Conservation (phyloP, 2,797 vertebrate species). For the Amniataba percoides region DNA sequence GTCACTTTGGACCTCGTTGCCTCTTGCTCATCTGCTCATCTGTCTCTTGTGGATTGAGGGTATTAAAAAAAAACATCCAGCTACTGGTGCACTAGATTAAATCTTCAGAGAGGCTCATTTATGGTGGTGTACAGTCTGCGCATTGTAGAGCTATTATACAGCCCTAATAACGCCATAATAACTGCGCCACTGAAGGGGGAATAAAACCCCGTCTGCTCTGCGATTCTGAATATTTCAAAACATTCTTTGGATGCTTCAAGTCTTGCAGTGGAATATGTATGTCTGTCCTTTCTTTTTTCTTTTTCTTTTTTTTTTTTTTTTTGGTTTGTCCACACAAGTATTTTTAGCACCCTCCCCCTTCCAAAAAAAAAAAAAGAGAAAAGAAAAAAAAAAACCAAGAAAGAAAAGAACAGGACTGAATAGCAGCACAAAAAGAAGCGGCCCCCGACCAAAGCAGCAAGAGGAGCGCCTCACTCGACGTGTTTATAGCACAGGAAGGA, state of each 20-base stretch:
- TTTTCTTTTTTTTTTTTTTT: constrained; percentile 31
- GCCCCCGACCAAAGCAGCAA: constrained; percentile 39
- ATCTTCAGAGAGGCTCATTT: constrained; percentile 42
- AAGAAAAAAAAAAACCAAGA: background rate
- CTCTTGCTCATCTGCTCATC: constrained; percentile 48
- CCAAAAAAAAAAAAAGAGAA: background rate
- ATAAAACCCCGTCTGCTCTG: background rate
- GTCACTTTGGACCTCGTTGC: constrained; percentile 49
- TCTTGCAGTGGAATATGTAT: constrained; percentile 15
- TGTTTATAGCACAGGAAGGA: constrained; percentile 54
- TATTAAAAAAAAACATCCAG: constrained; percentile 26
- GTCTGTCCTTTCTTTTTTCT: constrained; percentile 1
- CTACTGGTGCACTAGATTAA: constrained; percentile 43
- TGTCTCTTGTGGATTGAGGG: constrained; percentile 30
- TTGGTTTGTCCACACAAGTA: constrained; percentile 45
- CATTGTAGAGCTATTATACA: constrained; percentile 35
- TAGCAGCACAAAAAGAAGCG: constrained; percentile 33
- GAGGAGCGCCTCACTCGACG: constrained; percentile 35
- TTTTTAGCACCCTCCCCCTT: constrained; percentile 48
- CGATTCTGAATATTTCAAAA: constrained; percentile 33
- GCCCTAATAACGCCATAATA: constrained; percentile 48
- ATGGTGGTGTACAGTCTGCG: constrained; percentile 21
- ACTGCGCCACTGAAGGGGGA: constrained; percentile 6
- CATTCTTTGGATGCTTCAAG: constrained; percentile 12
- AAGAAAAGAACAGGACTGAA: constrained; percentile 11